Evolutionary conservation across 1,140 invertebrate genomes (phyloP).

Genomic region (Calephelis virginiensis): DNA sequence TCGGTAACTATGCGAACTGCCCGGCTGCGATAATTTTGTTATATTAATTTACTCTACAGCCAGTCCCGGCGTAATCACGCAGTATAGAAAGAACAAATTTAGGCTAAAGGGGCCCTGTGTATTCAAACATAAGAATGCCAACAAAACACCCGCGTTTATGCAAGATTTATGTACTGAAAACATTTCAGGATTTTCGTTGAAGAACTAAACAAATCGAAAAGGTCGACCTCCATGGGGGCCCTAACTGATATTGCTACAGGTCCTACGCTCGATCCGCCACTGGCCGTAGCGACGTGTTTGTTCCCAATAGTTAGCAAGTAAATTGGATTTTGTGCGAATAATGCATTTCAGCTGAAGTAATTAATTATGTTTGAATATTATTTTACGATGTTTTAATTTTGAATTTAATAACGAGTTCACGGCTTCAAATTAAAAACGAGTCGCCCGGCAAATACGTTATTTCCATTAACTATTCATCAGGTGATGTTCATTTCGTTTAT

Average conservation of each 20-base stretch:
- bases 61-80: no score
- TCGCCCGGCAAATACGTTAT: background rate
- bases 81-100: no score
- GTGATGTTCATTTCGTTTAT: background rate
- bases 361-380: conserved; percentile 59
- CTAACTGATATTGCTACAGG: no score
- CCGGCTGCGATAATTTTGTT: conserved; percentile 61
- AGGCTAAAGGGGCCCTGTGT: no score
- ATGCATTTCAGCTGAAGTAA: conserved; percentile 60
- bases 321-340: conserved; percentile 69
- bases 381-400: conserved; percentile 51
- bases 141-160: no score
- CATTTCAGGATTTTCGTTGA: no score
- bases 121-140: no score
- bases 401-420: conserved; percentile 40
- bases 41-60: conserved; percentile 56
- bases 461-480: conserved; percentile 2
- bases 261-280: no score
- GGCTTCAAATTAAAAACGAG: conserved; percentile 35
- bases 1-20: conserved; percentile 39
- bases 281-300: conserved; percentile 43
- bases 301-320: conserved; percentile 55
- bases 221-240: no score
- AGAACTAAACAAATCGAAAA: no score
- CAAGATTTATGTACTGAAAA: no score